These are phyloP conservation scores for Corythornis leucogaster DNA, from an alignment of 2,797 vertebrate genomes.

Conservation along the genomic window DNA sequence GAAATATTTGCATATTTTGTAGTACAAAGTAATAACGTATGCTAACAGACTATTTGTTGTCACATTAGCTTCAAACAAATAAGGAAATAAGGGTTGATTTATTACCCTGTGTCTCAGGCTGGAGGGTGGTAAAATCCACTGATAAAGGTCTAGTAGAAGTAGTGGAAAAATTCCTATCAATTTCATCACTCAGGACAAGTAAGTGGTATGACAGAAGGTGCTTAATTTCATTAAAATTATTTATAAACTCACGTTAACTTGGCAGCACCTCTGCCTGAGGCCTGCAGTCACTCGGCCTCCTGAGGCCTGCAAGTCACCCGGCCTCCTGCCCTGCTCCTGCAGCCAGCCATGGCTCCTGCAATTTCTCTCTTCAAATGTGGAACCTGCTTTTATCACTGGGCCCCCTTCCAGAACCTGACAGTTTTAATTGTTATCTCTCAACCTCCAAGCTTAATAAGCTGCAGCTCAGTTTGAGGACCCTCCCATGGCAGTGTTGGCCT, in stretches of 20 bases:
- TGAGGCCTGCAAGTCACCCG: rapidly evolving
- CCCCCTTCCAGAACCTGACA: neutral
- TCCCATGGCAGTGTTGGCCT: neutral
- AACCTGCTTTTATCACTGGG: neutral
- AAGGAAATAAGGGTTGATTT: constrained; percentile 10
- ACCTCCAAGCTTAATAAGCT: neutral
- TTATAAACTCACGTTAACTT: neutral
- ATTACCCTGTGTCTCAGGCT: neutral
- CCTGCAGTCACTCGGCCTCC: rapidly evolving
- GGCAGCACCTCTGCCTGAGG: neutral
- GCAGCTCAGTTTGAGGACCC: neutral
- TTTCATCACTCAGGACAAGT: neutral
- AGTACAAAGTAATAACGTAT: constrained; percentile 28
- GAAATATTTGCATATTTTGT: constrained; percentile 26
- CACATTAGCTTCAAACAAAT: constrained; percentile 30
- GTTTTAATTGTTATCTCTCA: neutral
- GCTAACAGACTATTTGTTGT: constrained; percentile 34
- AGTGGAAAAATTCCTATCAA: neutral
- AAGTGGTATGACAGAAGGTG: neutral
- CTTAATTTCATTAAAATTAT: neutral
- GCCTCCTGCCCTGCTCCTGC: neutral
- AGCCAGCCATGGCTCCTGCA: neutral
- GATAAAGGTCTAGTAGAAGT: neutral
- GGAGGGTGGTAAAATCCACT: neutral
- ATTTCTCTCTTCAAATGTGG: neutral